Conservation (phyloP, 2,888 invertebrate genomes). For the Sepioteuthis lessoniana region DNA sequence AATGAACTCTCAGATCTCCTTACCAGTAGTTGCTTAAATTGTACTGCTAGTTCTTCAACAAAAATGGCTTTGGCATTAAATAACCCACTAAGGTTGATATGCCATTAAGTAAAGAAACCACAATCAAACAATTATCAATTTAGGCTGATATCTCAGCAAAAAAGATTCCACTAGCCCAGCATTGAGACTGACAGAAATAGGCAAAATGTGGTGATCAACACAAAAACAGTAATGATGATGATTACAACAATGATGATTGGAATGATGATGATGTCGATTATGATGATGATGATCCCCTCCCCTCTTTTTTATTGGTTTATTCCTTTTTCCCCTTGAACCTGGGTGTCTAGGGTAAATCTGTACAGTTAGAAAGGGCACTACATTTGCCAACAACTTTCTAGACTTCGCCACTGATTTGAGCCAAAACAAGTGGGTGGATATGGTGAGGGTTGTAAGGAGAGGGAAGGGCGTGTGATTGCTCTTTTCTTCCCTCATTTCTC, state of each 20-base stretch:
- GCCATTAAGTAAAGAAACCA: no score
- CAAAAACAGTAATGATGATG: no score
- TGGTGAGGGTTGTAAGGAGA: not conserved
- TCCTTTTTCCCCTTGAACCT: not conserved
- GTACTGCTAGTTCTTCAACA: no score
- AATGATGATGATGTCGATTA: not conserved
- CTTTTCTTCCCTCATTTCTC: not conserved
- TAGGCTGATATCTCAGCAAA: no score
- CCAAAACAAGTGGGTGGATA: not conserved
- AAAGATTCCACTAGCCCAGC: no score
- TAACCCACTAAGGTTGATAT: no score
- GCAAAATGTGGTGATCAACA: no score
- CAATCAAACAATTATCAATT: no score
- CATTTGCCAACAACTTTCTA: slow-evolving; percentile 17
- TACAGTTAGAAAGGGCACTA: not conserved
- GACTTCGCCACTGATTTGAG: not conserved
- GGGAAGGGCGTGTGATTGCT: not conserved
- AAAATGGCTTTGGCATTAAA: no score
- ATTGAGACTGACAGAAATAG: no score
- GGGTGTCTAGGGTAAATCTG: not conserved
- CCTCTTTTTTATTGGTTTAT: not conserved
- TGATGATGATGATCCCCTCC: not conserved
- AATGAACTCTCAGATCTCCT: no score
- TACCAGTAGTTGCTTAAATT: no score
- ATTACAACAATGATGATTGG: not conserved